Conservation (phyloP, 1,140 invertebrate genomes). For the Limonius californicus region DNA sequence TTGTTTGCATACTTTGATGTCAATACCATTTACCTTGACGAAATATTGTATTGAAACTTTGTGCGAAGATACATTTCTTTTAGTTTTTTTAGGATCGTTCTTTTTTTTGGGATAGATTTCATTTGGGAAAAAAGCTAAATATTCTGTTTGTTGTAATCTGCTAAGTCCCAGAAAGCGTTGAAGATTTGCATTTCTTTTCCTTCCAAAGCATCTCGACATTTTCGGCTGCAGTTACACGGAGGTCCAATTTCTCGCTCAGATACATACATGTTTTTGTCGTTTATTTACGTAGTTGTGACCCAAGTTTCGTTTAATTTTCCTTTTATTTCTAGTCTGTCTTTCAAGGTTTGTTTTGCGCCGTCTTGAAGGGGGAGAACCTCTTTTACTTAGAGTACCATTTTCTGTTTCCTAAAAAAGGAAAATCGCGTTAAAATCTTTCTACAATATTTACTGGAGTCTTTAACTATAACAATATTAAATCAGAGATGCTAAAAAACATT, state of each 20-base stretch:
- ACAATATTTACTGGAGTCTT: no score
- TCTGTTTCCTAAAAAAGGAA: no score
- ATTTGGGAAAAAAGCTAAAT: not conserved
- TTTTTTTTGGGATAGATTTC: not conserved
- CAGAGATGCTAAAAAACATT: no score
- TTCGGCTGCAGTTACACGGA: not conserved
- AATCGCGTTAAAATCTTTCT: no score
- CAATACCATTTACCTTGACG: not conserved
- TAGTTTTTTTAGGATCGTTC: not conserved
- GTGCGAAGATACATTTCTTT: not conserved
- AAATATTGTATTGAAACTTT: conserved; percentile 11
- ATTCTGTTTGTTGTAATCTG: conserved; percentile 3
- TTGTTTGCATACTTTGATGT: conserved; percentile 13
- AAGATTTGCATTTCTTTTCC: not conserved
- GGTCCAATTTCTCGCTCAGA: not conserved
- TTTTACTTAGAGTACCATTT: no score
- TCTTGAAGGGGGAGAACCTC: not conserved
- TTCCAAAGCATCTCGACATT: not conserved
- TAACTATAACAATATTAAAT: not conserved
- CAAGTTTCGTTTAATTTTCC: conserved; percentile 16
- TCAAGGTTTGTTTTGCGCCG: not conserved
- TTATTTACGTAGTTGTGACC: not conserved
- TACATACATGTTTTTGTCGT: not conserved
- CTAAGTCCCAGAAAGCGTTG: not conserved
- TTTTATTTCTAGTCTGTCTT: conserved; percentile 5